Conservation (phyloP, 1,140 invertebrate species). For the Drosophila micromelanica region DNA sequence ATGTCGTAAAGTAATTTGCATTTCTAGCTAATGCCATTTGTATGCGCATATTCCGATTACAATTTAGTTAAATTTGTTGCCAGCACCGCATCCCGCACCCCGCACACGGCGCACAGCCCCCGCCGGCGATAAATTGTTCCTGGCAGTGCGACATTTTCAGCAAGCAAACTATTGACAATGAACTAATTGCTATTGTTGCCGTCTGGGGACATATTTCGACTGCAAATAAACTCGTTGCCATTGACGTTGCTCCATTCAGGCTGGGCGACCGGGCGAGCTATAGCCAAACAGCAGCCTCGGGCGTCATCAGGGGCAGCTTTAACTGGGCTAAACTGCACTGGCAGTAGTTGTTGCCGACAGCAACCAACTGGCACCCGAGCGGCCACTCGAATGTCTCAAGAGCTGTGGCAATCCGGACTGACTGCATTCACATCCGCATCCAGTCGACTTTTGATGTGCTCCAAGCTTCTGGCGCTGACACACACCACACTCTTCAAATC, state of each 20-base stretch:
- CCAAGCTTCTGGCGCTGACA: conserved; percentile 38
- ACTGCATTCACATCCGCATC: conserved; percentile 35
- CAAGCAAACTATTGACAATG: conserved; percentile 81
- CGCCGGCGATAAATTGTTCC: conserved; percentile 52
- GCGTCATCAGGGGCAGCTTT: conserved; percentile 56
- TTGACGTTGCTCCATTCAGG: conserved; percentile 13
- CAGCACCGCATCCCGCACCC: background rate
- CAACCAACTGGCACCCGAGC: conserved; percentile 34
- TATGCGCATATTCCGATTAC: conserved; percentile 82
- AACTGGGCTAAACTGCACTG: conserved; percentile 51
- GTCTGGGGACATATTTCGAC: conserved; percentile 81
- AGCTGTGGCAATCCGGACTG: conserved; percentile 58
- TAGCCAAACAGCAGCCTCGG: conserved; percentile 35
- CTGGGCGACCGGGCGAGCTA: background rate
- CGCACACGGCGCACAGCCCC: too few relatives aligned
- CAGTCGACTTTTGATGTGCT: conserved; percentile 38
- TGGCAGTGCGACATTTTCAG: conserved; percentile 72
- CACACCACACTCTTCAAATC: conserved; percentile 73
- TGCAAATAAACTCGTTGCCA: conserved; percentile 78
- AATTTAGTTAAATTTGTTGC: conserved; percentile 79
- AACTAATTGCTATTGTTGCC: conserved; percentile 82
- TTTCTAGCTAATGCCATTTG: conserved; percentile 80
- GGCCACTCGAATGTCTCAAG: conserved; percentile 80
- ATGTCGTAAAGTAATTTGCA: conserved; percentile 79
- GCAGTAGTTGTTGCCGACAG: conserved; percentile 45